These are phyloP conservation scores for Nylanderia fulva DNA, from an alignment of 1,140 invertebrate genomes.

Conservation along the genomic window DNA sequence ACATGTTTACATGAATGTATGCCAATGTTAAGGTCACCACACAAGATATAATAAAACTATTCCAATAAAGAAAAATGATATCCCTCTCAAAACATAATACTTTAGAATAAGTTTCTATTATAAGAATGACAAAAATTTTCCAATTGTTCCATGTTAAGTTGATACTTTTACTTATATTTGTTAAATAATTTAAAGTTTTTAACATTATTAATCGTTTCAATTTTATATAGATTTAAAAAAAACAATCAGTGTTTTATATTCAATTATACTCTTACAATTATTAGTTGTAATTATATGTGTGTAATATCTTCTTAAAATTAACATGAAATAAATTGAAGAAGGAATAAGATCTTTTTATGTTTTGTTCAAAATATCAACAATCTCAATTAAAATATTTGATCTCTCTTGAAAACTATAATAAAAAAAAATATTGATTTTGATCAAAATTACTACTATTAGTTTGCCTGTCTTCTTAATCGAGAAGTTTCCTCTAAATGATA, in stretches of 20 bases:
- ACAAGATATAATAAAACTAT: constrained; percentile 35
- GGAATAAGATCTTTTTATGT: background rate
- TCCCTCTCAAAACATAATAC: background rate
- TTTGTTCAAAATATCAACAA: no score
- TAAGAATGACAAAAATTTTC: background rate
- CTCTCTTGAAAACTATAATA: no score
- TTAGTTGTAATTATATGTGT: no score
- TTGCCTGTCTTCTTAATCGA: background rate
- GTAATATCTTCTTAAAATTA: no score
- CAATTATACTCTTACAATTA: no score
- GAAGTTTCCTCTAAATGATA: background rate
- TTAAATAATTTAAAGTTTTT: background rate
- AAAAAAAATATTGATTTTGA: background rate
- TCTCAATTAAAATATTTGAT: no score
- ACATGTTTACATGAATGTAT: background rate
- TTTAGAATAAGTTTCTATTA: background rate
- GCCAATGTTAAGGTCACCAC: constrained; percentile 77
- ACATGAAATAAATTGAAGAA: background rate
- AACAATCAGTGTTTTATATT: no score
- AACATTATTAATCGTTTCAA: background rate
- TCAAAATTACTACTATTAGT: background rate
- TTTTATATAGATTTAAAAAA: background rate
- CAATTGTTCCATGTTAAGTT: background rate
- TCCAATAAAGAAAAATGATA: background rate
- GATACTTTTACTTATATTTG: background rate